phyloP scores from a whole-genome alignment of 2,113 vertebrate genomes.

The Sapajus apella region DNA sequence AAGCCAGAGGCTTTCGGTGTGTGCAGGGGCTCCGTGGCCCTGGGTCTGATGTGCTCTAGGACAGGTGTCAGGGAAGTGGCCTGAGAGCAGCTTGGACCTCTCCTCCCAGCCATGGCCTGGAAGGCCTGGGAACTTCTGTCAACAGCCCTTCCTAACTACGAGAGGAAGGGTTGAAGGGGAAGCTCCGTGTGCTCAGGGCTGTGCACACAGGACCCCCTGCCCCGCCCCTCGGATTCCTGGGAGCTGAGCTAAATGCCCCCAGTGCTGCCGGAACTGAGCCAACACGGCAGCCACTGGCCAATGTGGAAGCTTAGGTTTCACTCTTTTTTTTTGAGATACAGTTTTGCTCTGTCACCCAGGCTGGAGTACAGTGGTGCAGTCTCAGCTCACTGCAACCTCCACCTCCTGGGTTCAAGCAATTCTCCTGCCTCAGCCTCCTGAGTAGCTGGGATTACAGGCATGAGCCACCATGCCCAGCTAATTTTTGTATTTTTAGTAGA shows the following conservation, averaged over 20 bases:
- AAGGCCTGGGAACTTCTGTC: background rate
- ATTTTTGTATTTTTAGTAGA: too few species aligned
- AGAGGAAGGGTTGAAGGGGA: background rate
- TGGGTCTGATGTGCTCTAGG: background rate
- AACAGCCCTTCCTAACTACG: background rate
- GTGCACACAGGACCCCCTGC: background rate
- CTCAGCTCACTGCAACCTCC: too few species aligned
- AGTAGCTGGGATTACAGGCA: too few species aligned
- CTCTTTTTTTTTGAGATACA: too few species aligned
- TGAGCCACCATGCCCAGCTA: too few species aligned
- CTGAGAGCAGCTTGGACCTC: background rate
- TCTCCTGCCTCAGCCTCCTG: too few species aligned
- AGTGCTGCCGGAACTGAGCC: background rate
- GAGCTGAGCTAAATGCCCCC: background rate
- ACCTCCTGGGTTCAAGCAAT: too few species aligned
- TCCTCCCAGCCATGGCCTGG: background rate
- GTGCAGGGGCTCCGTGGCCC: background rate
- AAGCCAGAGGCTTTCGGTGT: background rate
- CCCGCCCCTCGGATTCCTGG: background rate
- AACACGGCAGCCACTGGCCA: background rate
- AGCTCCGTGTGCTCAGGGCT: background rate
- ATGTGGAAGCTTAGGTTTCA: rapidly evolving
- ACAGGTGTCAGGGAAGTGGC: background rate
- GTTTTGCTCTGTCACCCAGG: too few species aligned
- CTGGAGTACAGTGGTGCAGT: too few species aligned